Conservation (phyloP, 1,140 invertebrate genomes). For the Drosophila rhopaloa region DNA sequence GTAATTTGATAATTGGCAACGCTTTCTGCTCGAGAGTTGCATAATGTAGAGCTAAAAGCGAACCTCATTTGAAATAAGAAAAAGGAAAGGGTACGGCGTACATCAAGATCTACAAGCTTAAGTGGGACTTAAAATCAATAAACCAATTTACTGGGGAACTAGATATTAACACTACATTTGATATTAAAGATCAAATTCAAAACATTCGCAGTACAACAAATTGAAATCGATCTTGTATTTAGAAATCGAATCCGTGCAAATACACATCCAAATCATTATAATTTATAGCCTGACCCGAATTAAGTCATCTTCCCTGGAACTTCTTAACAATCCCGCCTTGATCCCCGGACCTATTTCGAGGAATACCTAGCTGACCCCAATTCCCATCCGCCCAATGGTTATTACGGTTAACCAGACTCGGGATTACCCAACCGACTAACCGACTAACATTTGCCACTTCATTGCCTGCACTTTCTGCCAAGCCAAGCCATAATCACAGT, state of each 20-base stretch:
- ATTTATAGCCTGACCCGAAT: slow-evolving; percentile 1
- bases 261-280: background rate
- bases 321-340: slow-evolving; percentile 8
- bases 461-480: slow-evolving; percentile 3
- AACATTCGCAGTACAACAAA: no score
- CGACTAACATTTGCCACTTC: slow-evolving; percentile 21
- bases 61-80: background rate
- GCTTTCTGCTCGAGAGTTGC: slow-evolving; percentile 33
- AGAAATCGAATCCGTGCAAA: background rate
- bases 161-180: background rate
- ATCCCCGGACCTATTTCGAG: slow-evolving; percentile 17
- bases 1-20: slow-evolving; percentile 55
- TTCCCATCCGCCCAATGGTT: background rate
- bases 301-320: slow-evolving; percentile 16
- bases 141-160: no score
- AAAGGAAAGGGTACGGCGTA: background rate
- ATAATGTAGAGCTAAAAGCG: slow-evolving; percentile 24
- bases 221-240: no score
- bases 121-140: no score
- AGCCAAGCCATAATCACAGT: slow-evolving; percentile 7
- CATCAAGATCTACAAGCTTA: background rate
- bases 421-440: slow-evolving; percentile 29
- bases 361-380: slow-evolving; percentile 1
- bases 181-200: background rate
- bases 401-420: slow-evolving; percentile 14